A percentile compares a stretch with the other conserved stretches of the same genome.
Evolutionary conservation across 2,113 vertebrate genomes (phyloP).

Genomic region (Rhegmatorhina hoffmannsi): DNA sequence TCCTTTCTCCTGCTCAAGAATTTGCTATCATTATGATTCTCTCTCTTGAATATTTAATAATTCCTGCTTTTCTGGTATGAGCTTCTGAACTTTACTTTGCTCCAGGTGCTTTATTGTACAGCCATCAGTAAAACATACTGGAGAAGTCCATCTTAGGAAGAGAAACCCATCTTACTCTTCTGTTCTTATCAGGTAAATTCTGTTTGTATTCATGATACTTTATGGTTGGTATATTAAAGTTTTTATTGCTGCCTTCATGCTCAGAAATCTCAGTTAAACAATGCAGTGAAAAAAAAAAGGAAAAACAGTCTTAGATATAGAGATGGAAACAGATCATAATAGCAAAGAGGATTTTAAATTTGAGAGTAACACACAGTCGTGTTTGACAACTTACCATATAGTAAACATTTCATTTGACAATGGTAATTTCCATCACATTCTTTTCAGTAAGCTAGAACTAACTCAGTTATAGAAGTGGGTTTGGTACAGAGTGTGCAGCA

Average conservation of each 20-base stretch:
- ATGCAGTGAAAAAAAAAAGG: background rate
- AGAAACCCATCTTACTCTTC: background rate
- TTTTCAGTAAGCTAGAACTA: background rate
- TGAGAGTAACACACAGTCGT: background rate
- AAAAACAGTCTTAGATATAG: background rate
- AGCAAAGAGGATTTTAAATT: background rate
- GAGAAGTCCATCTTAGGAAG: background rate
- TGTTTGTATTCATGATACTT: background rate
- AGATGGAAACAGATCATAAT: background rate
- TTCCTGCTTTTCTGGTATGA: background rate
- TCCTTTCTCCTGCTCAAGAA: background rate
- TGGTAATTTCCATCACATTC: background rate
- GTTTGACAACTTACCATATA: background rate
- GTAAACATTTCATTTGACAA: background rate
- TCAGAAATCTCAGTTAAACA: background rate
- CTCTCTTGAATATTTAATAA: background rate
- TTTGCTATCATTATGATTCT: background rate
- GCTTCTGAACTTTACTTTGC: background rate
- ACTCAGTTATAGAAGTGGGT: background rate
- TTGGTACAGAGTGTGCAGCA: background rate
- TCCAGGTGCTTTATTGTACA: background rate
- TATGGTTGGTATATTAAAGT: background rate
- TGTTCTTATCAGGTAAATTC: background rate
- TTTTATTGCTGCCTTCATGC: background rate
- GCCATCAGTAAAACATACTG: background rate